Evolutionary conservation across 2,797 vertebrate species (phyloP), one percentile per base, ranked within the genome.

Genomic region (Spea hammondii): DNA sequence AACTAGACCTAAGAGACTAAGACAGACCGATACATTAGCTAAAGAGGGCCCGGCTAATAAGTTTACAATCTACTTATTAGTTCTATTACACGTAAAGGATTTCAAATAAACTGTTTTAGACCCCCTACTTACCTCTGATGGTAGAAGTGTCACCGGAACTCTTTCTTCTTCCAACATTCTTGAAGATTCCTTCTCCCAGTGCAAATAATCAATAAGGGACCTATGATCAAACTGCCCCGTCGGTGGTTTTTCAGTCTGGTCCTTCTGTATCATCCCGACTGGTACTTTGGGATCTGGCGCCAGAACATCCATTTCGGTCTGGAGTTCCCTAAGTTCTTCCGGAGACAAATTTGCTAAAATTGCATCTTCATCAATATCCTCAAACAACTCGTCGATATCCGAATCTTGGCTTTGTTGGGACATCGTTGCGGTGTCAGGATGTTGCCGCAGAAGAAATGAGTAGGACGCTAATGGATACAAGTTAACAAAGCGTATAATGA

Each of bases 271-370:
- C 92, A 98, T 96, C 12, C 97, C 97, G 2, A 92, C 95, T 0
- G 98, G 98, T 13, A 99, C 92, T 54, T 83, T 82, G 11, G 96
- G 96, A 75, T 99, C 98, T 0, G 97, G 98, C 57, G 94, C 96
- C 82, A 99, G 96, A 73, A 95, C 91, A 68, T 99, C 98, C 95
- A 99, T 97, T 86, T 98, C 98, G 0, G 90, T 93, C 84, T 99
- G 96, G 74, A 99, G 94, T 89, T 96, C 92, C 85, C 89, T 89
- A 1, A 99, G 92, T 87, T 99, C 97, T 87, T 99, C 96, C 0
- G 96, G 93, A 11, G 98, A 98, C 70, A 99, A 88, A 84, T 93
- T 96, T 48, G 97, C 96, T 84, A 99, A 91, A 89, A 99, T 93
- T 86, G 94, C 93, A 86, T 99, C 98, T 84, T 99, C 98, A 60